Evolutionary conservation across 2,888 invertebrate genomes (phyloP).

Genomic region (Epiblema foenella): DNA sequence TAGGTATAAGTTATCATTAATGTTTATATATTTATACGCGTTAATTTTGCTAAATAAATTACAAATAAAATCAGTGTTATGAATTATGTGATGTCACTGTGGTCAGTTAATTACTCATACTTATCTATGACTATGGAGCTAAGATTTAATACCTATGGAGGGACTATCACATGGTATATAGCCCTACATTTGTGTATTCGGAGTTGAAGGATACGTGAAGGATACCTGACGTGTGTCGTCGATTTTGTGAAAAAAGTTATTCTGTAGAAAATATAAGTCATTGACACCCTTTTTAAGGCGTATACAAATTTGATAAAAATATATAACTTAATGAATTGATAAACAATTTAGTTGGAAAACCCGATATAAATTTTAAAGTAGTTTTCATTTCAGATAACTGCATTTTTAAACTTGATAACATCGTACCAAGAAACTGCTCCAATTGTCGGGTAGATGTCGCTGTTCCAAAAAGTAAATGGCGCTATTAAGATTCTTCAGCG

Average conservation of each 20-base stretch:
- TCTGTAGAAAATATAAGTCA: not conserved
- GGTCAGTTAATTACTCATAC: too few species aligned
- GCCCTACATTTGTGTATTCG: too few species aligned
- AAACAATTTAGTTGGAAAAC: too few species aligned
- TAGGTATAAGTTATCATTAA: slow-evolving; percentile 1
- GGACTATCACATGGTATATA: too few species aligned
- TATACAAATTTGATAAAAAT: too few species aligned
- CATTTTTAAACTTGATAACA: not conserved
- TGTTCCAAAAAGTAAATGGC: slow-evolving; percentile 60
- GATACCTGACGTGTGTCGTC: not conserved
- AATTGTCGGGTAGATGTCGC: slow-evolving; percentile 70
- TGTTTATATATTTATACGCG: not conserved
- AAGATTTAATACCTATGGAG: too few species aligned
- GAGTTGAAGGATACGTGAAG: not conserved
- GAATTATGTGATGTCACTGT: slow-evolving; percentile 9
- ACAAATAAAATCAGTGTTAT: slow-evolving; percentile 6
- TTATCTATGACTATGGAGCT: too few species aligned
- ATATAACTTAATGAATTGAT: too few species aligned
- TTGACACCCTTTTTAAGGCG: not conserved
- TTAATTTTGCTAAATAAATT: not conserved
- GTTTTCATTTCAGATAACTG: not conserved
- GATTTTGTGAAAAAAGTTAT: slow-evolving; percentile 7
- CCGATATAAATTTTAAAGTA: not conserved
- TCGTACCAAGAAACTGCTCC: slow-evolving; percentile 9
- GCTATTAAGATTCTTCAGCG: slow-evolving; percentile 60